Base-by-base conservation (phyloP, 2,888 invertebrate genomes). In the Sepioteuthis lessoniana region DNA sequence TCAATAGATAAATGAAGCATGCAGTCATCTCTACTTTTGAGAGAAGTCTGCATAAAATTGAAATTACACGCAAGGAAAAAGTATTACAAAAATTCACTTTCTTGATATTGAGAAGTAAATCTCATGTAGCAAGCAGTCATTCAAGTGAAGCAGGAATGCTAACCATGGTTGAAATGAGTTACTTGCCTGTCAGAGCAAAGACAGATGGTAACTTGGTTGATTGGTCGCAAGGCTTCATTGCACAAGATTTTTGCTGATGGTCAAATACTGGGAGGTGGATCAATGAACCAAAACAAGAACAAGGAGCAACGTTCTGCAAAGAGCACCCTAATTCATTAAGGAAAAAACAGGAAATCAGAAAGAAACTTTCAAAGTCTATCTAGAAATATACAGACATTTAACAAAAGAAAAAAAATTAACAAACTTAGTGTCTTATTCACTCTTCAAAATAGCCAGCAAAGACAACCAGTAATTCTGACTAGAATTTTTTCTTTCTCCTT, bases 161-260 rank as follows among this genome's bases (percentile, higher is more conserved):
- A 76, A 76, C 19, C n/a, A 76, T 35, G n/a, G 13, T 76, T 76
- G 76, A n/a, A 76, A 76, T 76, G 76, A 16, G n/a, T 76, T 76
- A 76, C 0, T n/a, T n/a, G 76, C n/a, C 19, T n/a, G 13, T 76
- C 16, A 76, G n/a, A 76, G 13, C n/a, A n/a, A 35, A 35, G 76
- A 76, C n/a, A 76, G 13, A 76, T 76, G 76, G n/a, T n/a, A 76
- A 76, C 76, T 76, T n/a, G n/a, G 76, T 76, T n/a, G 76, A 76
- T 35, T 76, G 76, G 3, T 2, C 16, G n/a, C 8, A 35, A 76
- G n/a, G 76, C n/a, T 76, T 76, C n/a, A 76, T n/a, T 35, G 13
- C n/a, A 76, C n/a, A 76, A 76, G 16, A 76, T 76, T 25, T 42
- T 35, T 76, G n/a, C 25, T 76, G n/a, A n/a, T n/a, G 76, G 76